Conservation (phyloP, 1,140 invertebrate genomes). For the Dolichoris vasculosae region DNA sequence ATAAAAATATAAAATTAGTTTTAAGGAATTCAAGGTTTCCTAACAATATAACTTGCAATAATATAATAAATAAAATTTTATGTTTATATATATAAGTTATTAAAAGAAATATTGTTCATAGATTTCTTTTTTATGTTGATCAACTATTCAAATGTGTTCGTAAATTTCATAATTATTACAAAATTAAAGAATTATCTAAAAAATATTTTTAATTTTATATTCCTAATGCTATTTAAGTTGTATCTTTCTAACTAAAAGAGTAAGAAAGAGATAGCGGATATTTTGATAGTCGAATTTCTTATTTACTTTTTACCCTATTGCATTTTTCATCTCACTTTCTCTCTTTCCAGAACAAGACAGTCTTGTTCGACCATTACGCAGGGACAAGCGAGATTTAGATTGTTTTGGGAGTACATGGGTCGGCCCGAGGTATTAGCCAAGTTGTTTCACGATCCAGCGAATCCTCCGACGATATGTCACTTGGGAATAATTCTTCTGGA, state of each 20-base stretch:
- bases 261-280: neutral
- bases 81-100: too few relatives aligned
- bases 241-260: neutral
- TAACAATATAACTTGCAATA: too few relatives aligned
- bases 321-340: neutral
- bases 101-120: too few relatives aligned
- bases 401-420: slow-evolving; percentile 56
- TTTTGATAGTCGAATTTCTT: neutral
- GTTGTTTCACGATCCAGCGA: slow-evolving; percentile 62
- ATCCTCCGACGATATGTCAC: slow-evolving; percentile 54
- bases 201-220: too few relatives aligned
- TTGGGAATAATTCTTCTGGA: slow-evolving; percentile 50
- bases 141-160: too few relatives aligned
- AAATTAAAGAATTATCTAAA: too few relatives aligned
- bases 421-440: slow-evolving; percentile 57
- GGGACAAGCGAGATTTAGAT: slow-evolving; percentile 59
- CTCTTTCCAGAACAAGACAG: neutral
- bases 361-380: neutral
- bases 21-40: too few relatives aligned
- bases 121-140: too few relatives aligned
- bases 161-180: too few relatives aligned
- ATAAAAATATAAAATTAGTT: too few relatives aligned
- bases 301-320: neutral
- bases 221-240: too few relatives aligned
- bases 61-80: too few relatives aligned